A percentile compares a stretch with the other conserved stretches of the same genome.
Evolutionary conservation across 2,113 vertebrate species (phyloP).

Genomic region (Isichthys henryi): DNA sequence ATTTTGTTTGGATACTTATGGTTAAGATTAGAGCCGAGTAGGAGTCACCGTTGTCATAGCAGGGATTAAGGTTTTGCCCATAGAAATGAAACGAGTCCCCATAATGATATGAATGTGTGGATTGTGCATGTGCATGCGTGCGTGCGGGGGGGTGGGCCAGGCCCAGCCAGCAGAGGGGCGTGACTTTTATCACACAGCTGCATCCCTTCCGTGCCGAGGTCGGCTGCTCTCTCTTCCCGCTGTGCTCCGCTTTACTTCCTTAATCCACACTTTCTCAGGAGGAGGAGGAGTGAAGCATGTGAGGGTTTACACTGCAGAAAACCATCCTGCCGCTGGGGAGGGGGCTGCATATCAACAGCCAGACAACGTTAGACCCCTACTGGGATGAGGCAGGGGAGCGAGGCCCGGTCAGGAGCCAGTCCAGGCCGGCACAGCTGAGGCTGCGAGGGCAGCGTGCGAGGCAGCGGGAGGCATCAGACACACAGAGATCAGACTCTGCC

Average conservation of each 20-base stretch:
- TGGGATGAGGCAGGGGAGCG: neutral
- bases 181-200: neutral
- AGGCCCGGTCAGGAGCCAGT: neutral
- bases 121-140: neutral
- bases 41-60: neutral
- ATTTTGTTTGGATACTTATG: neutral
- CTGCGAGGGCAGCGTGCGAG: neutral
- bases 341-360: neutral
- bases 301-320: neutral
- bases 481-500: neutral
- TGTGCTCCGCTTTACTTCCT: conserved; percentile 8
- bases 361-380: neutral
- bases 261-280: conserved; percentile 10
- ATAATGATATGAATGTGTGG: neutral
- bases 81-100: neutral
- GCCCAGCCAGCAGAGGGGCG: neutral
- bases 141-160: neutral
- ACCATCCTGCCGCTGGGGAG: neutral
- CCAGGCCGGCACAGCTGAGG: neutral
- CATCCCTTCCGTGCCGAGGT: neutral
- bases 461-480: neutral
- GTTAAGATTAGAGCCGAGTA: neutral
- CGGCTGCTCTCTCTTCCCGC: neutral
- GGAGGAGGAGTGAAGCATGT: neutral
- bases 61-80: neutral